Conservation (phyloP, 2,888 invertebrate species). For the Cabera pusaria region DNA sequence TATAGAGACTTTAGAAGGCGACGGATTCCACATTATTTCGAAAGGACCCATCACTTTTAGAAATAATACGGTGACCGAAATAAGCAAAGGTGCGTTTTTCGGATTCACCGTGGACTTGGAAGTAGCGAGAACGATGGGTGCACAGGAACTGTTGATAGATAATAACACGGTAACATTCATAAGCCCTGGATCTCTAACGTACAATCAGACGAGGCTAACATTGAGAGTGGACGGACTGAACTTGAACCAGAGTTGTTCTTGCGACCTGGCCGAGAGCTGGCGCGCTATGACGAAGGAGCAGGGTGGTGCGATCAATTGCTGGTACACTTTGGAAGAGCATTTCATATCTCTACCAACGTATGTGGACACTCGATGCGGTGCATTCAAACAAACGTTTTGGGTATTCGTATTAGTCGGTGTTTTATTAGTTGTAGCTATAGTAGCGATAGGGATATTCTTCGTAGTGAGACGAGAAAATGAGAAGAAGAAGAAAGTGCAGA, state of each 20-base stretch:
- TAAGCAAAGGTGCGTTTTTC: constrained; percentile 85
- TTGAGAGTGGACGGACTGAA: constrained; percentile 83
- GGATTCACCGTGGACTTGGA: constrained; percentile 81
- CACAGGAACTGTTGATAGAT: constrained; percentile 83
- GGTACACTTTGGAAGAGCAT: constrained; percentile 66
- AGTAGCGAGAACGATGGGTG: constrained; percentile 62
- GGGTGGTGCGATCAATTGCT: constrained; percentile 64
- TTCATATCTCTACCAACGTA: constrained; percentile 67
- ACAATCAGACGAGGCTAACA: constrained; percentile 81
- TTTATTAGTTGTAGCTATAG: constrained; percentile 66
- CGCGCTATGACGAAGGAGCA: constrained; percentile 57
- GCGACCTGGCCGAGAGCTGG: constrained; percentile 70
- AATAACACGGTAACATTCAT: constrained; percentile 85
- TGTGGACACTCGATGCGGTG: constrained; percentile 65
- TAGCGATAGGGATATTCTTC: constrained; percentile 73
- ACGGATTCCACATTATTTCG: constrained; percentile 85
- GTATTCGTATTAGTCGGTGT: constrained; percentile 74
- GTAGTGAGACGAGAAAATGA: constrained; percentile 76
- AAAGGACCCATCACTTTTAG: constrained; percentile 86
- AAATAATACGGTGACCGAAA: constrained; percentile 84
- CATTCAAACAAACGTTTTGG: constrained; percentile 73
- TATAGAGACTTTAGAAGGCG: constrained; percentile 84
- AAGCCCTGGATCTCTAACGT: constrained; percentile 81
- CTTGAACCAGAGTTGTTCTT: constrained; percentile 84
- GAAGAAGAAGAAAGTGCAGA: constrained; percentile 84